These are phyloP conservation scores for Xestoiulus laeticollis DNA, from an alignment of 2,888 invertebrate genomes.

Conservation along the genomic window DNA sequence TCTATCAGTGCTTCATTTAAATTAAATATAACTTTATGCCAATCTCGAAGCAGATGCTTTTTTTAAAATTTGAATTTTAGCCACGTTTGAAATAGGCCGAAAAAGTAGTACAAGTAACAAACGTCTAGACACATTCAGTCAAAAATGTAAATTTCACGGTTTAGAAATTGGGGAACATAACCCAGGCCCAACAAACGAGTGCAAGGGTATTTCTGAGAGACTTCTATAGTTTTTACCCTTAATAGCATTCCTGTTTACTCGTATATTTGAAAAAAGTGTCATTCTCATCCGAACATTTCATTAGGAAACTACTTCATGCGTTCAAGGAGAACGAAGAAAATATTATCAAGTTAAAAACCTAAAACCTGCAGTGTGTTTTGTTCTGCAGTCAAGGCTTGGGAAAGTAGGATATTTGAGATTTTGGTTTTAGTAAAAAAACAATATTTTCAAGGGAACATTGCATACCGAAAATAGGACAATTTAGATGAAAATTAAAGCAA, in stretches of 20 bases:
- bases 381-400: neutral
- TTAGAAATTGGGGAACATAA: neutral
- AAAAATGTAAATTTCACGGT: neutral
- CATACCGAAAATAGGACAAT: neutral
- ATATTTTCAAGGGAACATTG: neutral
- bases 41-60: neutral
- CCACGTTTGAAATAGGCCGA: neutral
- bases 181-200: neutral
- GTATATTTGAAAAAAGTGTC: neutral
- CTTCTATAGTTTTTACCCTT: neutral
- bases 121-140: neutral
- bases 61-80: neutral
- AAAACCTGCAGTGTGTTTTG: neutral
- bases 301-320: neutral
- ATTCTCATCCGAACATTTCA: neutral
- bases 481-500: neutral
- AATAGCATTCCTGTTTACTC: neutral
- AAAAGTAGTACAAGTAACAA: neutral
- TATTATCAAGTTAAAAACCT: neutral
- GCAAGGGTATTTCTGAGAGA: neutral
- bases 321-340: neutral
- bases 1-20: neutral
- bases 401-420: neutral
- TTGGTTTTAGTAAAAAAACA: neutral
- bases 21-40: neutral